Conservation (phyloP, 2,888 invertebrate species). For the Cremastinae sp. region DNA sequence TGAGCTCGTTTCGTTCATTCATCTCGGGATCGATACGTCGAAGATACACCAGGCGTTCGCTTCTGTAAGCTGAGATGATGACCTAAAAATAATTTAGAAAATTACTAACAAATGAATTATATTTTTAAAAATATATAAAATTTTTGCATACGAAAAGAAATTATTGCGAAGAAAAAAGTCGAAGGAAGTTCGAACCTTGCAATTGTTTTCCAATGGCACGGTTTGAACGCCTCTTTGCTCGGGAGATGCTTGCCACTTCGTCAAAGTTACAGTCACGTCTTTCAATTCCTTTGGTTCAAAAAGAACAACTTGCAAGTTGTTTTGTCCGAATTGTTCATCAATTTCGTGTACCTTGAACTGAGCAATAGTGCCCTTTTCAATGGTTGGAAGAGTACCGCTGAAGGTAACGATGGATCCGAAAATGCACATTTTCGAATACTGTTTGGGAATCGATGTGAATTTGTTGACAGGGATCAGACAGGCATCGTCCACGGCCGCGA, state of each 20-base stretch:
- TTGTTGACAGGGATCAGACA: constrained; percentile 59
- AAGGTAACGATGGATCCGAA: constrained; percentile 60
- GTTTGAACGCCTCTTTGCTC: constrained; percentile 69
- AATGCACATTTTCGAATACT: constrained; percentile 59
- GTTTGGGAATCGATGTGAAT: constrained; percentile 65
- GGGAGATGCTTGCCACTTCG: constrained; percentile 66
- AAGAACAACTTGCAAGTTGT: constrained; percentile 21
- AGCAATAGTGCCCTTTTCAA: neutral
- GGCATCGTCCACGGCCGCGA: constrained; percentile 70
- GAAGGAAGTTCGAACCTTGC: constrained; percentile 64
- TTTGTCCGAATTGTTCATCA: neutral
- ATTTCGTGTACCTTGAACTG: constrained; percentile 21
- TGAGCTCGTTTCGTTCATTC: constrained; percentile 63
- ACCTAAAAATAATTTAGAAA: constrained; percentile 65
- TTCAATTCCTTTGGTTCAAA: neutral
- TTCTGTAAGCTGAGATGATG: constrained; percentile 66
- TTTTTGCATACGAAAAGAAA: too few relatives aligned
- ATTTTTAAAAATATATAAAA: too few relatives aligned
- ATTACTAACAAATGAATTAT: constrained; percentile 22
- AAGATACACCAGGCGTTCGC: constrained; percentile 66
- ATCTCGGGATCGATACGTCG: constrained; percentile 66
- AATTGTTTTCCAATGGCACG: constrained; percentile 66
- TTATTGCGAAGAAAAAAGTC: neutral
- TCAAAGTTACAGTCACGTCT: constrained; percentile 60
- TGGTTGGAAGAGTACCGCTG: too few relatives aligned